Evolutionary conservation across 2,113 vertebrate species (phyloP), one percentile per base, ranked within the genome.

Genomic region (Balaeniceps rex): DNA sequence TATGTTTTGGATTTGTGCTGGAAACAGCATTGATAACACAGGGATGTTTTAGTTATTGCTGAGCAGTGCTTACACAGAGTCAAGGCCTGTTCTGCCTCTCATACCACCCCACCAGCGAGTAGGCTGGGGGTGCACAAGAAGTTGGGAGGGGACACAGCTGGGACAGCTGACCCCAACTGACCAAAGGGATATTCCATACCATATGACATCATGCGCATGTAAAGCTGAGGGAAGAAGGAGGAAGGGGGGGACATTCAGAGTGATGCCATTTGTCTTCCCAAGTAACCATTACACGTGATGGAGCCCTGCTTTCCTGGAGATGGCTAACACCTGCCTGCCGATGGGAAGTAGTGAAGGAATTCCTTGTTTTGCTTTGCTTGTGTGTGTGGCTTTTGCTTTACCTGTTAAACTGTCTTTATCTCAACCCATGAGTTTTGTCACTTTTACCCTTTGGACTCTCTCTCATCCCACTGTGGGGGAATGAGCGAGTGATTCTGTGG

Each of bases 241-340:
- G 34, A 60, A 60, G 22, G 22, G 21, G 19, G 34, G 14, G 6
- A 60, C 7, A 2, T 60, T 60, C 5, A 2, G 34, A 23, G 57
- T 23, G 21, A n/a, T 15, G 57, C 3, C 1, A 4, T 60, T 60
- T 60, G 14, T 24, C 57, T 60, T 60, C 57, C 22, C 57, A 60
- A n/a, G 57, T n/a, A 2, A 57, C 19, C 5, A 1, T 57, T 21
- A 57, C 3, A 1, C 4, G 3, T 34, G 55, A 57, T 10, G 57
- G 33, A 58, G 57, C 57, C 33, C 57, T 58, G 57, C 57, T 58
- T 23, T 58, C 33, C 34, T 60, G 57, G 57, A 3, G 57, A n/a
- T 24, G 57, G 57, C 57, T 60, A 60, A 24, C 34, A n/a, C 22
- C 34, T 24, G 22, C 57, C 57, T 60, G 57, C 57, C 3, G 0